Conservation (phyloP, 2,113 vertebrate species). For the Stegastes partitus region DNA sequence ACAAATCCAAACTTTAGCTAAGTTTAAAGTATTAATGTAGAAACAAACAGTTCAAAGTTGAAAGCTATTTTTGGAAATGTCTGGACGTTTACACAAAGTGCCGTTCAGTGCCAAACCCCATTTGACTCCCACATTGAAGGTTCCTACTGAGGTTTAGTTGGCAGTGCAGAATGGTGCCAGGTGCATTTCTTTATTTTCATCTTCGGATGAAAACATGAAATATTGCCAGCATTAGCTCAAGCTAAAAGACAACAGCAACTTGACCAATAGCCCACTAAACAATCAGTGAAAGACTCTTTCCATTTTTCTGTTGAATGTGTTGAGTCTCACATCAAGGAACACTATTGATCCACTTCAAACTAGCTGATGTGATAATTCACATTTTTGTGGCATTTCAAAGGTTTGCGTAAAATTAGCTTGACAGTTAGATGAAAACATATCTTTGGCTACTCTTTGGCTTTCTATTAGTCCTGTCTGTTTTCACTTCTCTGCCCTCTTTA, state of each 20-base stretch:
- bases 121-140: background rate
- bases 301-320: conserved; percentile 23
- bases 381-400: conserved; percentile 47
- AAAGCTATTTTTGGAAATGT: conserved; percentile 8
- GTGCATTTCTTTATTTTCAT: conserved; percentile 31
- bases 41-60: background rate
- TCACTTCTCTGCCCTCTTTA: conserved; percentile 12
- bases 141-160: conserved; percentile 40
- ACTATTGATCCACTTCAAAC: conserved; percentile 45
- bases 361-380: conserved; percentile 36
- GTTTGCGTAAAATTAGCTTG: conserved; percentile 50
- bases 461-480: conserved; percentile 33
- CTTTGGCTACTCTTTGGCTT: conserved; percentile 24
- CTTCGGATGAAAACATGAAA: conserved; percentile 37
- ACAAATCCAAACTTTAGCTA: background rate
- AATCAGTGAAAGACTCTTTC: conserved; percentile 27
- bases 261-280: conserved; percentile 6
- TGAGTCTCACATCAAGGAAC: conserved; percentile 9
- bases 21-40: too few species aligned
- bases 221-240: conserved; percentile 27
- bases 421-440: conserved; percentile 54
- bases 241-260: conserved; percentile 25
- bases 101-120: conserved; percentile 1
- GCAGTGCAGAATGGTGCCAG: conserved; percentile 9
- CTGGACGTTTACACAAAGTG: background rate